A percentile compares a stretch with the other conserved stretches of the same genome.
Conservation (phyloP, 2,113 vertebrate species). For the Delphinus delphis region DNA sequence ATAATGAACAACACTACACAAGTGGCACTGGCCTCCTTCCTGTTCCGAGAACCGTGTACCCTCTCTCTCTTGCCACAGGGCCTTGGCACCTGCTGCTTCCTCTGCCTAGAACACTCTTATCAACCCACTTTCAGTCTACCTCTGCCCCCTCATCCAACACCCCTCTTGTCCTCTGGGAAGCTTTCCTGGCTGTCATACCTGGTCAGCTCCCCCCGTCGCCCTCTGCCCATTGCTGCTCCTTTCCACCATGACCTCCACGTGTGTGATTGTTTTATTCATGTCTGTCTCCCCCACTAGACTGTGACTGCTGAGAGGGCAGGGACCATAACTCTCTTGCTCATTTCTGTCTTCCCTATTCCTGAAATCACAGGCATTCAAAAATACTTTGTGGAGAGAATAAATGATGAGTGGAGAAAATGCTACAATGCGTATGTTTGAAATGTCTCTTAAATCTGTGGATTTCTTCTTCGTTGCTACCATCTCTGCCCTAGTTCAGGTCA, state of each 20-base stretch:
- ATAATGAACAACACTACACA: not conserved
- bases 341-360: not conserved
- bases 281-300: not conserved
- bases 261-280: fast-evolving
- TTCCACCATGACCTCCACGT: not conserved
- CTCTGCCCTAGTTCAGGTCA: not conserved
- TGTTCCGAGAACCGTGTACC: not conserved
- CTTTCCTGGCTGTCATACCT: not conserved
- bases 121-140: not conserved
- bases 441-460: not conserved
- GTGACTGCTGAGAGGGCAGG: not conserved
- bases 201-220: fast-evolving
- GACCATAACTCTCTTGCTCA: not conserved
- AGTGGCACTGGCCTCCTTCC: not conserved
- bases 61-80: not conserved
- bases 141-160: not conserved
- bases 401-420: not conserved
- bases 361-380: not conserved
- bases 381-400: not conserved
- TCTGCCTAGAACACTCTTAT: not conserved
- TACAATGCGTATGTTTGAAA: not conserved
- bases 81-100: not conserved
- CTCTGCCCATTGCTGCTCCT: not conserved
- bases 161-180: not conserved
- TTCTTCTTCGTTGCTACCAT: not conserved